Base-by-base conservation (phyloP, 2,113 vertebrate genomes). In the Lycaon pictus region DNA sequence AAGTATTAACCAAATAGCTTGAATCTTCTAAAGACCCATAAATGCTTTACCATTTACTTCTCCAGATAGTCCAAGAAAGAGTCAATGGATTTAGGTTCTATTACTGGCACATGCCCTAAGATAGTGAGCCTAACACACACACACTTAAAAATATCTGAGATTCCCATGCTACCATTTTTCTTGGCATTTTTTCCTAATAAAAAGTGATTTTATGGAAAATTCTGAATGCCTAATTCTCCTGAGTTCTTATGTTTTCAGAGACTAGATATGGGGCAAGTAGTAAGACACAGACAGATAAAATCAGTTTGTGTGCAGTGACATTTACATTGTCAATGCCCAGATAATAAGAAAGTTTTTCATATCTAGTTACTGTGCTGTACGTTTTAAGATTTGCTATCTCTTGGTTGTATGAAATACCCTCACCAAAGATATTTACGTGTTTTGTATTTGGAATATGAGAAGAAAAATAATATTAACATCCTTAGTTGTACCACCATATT, bases 391-490 rank as follows among this genome's bases (percentile, higher is more conserved):
- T 11, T 63, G 25, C 7, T 56, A 48, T 29, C 27, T 72, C 29
- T 88, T 11, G 9, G 10, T 32, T 89, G 2, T 55, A 55, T 32
- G 69, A 62, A 88, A 58, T n/a, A 16, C 62, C 13, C 29, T 29
- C 67, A 92, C 12, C 60, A 67, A 90, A 87, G 17, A 67, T 15
- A 87, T 13, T 35, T 16, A 17, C 20, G 32, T 69, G 25, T 67
- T 63, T 74, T 69, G 25, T 25, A 83, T 84, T 71, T 92, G 60
- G 32, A 29, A n/a, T 82, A 60, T 58, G 43, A 7, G n/a, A 71
- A 72, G 13, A 97, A 95, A 77, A 95, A 55, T 48, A 55, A 63
- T 85, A 88, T 55, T 56, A 88, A 27, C 19, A 22, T 89, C 63
- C 25, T 15, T 27, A 63, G 32, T 51, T 56, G 35, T 51, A 22